Conservation (phyloP, 2,797 vertebrate genomes). For the Periparus ater region DNA sequence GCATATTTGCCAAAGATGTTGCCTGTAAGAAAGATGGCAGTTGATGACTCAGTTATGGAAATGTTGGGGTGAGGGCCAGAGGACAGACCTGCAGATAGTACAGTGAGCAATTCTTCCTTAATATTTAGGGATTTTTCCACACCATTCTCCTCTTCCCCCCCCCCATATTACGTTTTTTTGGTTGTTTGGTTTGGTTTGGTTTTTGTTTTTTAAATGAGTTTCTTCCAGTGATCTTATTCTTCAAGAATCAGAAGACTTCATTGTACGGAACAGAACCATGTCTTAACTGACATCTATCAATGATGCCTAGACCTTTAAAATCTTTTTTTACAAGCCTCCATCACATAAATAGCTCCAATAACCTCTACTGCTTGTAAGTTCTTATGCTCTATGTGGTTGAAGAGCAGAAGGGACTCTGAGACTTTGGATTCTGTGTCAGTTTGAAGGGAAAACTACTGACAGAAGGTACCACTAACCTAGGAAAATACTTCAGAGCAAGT, state of each 20-base stretch:
- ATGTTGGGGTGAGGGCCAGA: neutral
- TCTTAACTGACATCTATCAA: neutral
- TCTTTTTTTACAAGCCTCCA: neutral
- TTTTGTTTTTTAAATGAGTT: neutral
- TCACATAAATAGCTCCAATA: neutral
- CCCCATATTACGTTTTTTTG: neutral
- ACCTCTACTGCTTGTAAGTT: neutral
- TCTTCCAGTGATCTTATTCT: neutral
- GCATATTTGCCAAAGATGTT: neutral
- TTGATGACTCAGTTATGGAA: neutral
- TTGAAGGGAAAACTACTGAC: neutral
- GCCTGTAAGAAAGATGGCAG: neutral
- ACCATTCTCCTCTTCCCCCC: fast-evolving
- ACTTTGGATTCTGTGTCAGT: neutral
- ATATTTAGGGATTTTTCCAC: neutral
- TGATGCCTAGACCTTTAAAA: neutral
- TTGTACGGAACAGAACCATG: neutral
- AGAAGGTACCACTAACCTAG: neutral
- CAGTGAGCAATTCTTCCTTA: neutral
- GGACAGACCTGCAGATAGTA: neutral
- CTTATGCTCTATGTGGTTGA: fast-evolving
- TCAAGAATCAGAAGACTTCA: neutral
- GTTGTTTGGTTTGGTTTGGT: neutral
- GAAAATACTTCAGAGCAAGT: neutral
- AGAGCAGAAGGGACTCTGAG: neutral